These are phyloP conservation scores for Coptodon rendalli DNA, from an alignment of 2,113 vertebrate species.

Conservation along the genomic window DNA sequence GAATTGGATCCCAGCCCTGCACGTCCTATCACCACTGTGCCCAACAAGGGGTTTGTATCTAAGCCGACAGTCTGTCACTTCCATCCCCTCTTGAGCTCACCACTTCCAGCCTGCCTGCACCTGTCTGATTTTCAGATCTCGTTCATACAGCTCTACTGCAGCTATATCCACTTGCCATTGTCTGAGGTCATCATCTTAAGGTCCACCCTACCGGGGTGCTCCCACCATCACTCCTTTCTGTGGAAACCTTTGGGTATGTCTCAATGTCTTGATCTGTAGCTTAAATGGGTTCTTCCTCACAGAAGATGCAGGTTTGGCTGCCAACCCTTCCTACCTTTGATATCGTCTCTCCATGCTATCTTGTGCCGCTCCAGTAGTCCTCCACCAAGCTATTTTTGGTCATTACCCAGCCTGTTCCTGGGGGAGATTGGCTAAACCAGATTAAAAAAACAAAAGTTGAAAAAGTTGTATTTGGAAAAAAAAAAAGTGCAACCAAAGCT, in stretches of 20 bases:
- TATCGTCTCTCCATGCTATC: background rate
- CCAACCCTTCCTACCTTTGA: background rate
- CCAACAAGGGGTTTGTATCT: background rate
- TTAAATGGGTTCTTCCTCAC: background rate
- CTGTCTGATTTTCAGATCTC: background rate
- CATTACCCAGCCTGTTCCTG: background rate
- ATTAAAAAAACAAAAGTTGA: background rate
- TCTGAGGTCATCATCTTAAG: background rate
- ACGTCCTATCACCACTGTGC: background rate
- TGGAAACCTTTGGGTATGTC: background rate
- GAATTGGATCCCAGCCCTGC: background rate
- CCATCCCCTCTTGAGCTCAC: background rate
- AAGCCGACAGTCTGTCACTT: background rate
- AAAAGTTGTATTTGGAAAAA: background rate
- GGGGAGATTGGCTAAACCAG: background rate
- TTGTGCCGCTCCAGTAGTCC: rapidly evolving
- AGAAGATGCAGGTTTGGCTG: background rate
- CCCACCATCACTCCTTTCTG: background rate
- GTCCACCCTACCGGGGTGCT: background rate
- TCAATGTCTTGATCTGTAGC: background rate
- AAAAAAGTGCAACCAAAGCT: background rate
- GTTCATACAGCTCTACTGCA: background rate
- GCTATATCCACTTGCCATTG: background rate
- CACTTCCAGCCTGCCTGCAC: background rate
- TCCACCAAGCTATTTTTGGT: background rate